These are phyloP conservation scores for Campylomormyrus tamandua DNA, from an alignment of 2,113 vertebrate genomes.

Conservation along the genomic window DNA sequence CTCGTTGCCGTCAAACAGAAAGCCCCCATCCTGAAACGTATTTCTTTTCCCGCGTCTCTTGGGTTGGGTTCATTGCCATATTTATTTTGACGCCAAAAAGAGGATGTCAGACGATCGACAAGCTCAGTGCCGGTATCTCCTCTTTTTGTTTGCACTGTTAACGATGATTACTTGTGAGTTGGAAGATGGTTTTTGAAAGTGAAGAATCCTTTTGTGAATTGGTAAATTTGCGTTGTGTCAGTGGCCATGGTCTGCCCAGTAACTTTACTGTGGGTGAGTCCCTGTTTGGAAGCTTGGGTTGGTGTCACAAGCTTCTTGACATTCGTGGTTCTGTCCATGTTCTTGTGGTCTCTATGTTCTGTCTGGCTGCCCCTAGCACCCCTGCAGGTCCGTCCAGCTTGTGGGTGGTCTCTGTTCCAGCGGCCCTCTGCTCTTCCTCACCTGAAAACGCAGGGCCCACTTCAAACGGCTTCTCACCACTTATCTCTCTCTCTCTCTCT, in stretches of 20 bases:
- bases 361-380: not conserved
- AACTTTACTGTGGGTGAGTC: not conserved
- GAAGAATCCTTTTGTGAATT: conserved; percentile 5
- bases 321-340: not conserved
- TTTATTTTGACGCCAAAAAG: not conserved
- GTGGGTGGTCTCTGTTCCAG: not conserved
- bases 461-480: not conserved
- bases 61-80: not conserved
- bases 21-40: not conserved
- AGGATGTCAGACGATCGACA: not conserved
- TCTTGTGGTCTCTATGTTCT: not conserved
- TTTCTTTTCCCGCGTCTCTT: not conserved
- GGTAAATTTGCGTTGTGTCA: not conserved
- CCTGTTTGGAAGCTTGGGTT: not conserved
- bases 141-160: not conserved
- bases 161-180: conserved; percentile 20
- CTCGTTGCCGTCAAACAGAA: not conserved
- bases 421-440: conserved; percentile 10
- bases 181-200: conserved; percentile 11
- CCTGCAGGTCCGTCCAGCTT: not conserved
- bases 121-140: conserved; percentile 9
- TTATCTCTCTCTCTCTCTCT: not conserved
- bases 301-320: not conserved
- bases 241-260: not conserved
- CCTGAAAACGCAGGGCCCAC: not conserved